Percentiles rank a stretch among this genome's conserved stretches.
phyloP scores from a whole-genome alignment of 1,140 invertebrate genomes.

The Nephila pilipes region DNA sequence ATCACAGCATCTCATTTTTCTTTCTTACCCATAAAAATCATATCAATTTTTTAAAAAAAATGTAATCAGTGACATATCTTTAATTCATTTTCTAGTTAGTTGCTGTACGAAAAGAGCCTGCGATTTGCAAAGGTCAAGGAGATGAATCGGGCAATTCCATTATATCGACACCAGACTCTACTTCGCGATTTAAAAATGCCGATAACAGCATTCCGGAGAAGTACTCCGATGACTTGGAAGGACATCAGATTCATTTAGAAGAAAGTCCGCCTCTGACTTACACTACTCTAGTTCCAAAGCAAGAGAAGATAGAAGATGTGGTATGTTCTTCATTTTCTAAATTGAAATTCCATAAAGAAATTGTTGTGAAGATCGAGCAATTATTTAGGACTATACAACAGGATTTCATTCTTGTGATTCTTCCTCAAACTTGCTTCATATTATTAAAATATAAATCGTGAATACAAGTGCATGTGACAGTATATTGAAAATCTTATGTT shows the following conservation, averaged over 20 bases:
- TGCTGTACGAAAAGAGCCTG: neutral
- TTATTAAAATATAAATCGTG: too few species aligned
- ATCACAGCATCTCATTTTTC: too few species aligned
- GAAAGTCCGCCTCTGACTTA: neutral
- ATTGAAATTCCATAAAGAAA: neutral
- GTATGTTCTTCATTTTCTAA: neutral
- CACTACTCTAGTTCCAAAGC: constrained; percentile 44
- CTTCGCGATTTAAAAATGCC: neutral
- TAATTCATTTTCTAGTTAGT: neutral
- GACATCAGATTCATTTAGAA: neutral
- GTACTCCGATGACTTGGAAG: neutral
- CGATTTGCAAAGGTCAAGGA: constrained; percentile 59
- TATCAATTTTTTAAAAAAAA: too few species aligned
- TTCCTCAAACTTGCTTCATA: too few species aligned
- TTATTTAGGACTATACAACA: too few species aligned
- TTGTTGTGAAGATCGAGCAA: neutral
- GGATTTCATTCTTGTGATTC: too few species aligned
- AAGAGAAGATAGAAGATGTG: constrained; percentile 21
- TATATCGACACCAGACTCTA: constrained; percentile 25
- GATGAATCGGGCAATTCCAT: constrained; percentile 55
- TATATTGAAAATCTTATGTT: too few species aligned
- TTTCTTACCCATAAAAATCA: too few species aligned
- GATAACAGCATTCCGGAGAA: neutral
- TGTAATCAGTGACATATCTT: neutral
- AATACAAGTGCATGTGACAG: too few species aligned